Percentiles rank a stretch among this genome's conserved stretches.
Evolutionary conservation across 2,113 vertebrate genomes (phyloP).

Genomic region (Forbesichthys agassizii): DNA sequence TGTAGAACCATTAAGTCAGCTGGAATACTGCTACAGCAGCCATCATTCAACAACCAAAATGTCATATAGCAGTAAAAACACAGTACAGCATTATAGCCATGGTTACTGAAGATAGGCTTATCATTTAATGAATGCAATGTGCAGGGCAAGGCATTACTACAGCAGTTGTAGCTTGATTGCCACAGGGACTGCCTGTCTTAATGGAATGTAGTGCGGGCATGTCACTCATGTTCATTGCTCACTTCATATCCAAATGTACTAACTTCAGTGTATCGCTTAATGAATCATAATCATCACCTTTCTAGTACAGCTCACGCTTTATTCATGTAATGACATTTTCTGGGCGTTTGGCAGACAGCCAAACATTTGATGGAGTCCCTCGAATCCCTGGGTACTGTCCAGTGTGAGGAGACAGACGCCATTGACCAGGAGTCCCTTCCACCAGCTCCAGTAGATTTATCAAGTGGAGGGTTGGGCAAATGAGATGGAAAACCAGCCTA

Average conservation of each 20-base stretch:
- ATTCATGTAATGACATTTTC: background rate
- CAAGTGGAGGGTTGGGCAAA: slow-evolving; percentile 43
- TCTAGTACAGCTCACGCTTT: background rate
- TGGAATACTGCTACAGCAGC: background rate
- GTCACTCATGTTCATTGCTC: too few relatives aligned
- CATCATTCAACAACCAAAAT: background rate
- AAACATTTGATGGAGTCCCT: background rate
- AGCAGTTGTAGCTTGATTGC: background rate
- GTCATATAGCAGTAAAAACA: background rate
- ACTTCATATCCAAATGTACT: background rate
- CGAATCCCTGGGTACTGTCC: slow-evolving; percentile 4
- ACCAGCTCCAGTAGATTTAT: slow-evolving; percentile 43
- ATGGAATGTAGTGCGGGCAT: too few relatives aligned
- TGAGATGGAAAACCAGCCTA: slow-evolving; percentile 37
- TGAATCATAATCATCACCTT: background rate
- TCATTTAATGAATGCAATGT: background rate
- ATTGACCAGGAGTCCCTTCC: background rate
- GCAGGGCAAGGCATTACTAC: background rate
- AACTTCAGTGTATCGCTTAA: background rate
- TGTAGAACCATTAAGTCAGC: background rate
- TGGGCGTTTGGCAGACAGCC: background rate
- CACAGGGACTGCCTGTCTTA: background rate
- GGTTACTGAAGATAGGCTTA: background rate
- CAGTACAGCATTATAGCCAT: background rate
- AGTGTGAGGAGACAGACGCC: slow-evolving; percentile 1